Percentiles rank a stretch among this genome's conserved stretches.
Conservation (phyloP, 2,113 vertebrate genomes). For the Lamprotornis superbus region DNA sequence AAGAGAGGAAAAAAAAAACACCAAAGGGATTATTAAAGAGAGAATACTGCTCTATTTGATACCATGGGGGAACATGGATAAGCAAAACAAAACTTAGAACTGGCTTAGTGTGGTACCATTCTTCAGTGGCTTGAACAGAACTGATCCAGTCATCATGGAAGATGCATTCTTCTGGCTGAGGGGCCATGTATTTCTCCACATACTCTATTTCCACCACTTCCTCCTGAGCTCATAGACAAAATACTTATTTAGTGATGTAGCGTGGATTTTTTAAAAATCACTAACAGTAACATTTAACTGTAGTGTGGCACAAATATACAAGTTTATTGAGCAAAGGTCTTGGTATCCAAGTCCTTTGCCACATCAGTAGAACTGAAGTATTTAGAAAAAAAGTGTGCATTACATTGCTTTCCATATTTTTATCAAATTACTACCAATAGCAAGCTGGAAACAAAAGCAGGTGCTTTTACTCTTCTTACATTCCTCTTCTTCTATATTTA, state of each 20-base stretch:
- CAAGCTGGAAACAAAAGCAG: not conserved
- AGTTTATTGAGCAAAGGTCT: not conserved
- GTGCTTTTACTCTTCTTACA: not conserved
- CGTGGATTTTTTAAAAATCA: not conserved
- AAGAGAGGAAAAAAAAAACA: not conserved
- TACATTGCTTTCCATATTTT: not conserved
- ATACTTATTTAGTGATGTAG: not conserved
- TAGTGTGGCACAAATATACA: not conserved
- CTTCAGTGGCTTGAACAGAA: conserved; percentile 83
- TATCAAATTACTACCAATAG: not conserved
- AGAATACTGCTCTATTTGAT: not conserved
- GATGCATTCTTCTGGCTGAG: conserved; percentile 93
- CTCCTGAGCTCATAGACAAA: conserved; percentile 80
- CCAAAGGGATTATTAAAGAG: not conserved
- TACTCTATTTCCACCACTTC: conserved; percentile 97
- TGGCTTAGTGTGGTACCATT: conserved; percentile 80
- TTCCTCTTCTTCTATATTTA: not conserved
- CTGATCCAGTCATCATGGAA: conserved; percentile 99
- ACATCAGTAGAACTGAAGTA: not conserved
- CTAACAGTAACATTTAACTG: not conserved
- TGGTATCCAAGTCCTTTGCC: not conserved
- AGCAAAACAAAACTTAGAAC: not conserved
- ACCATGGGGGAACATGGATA: not conserved
- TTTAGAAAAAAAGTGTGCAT: not conserved
- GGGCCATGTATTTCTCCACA: conserved; percentile 90